phyloP scores from a whole-genome alignment of 2,888 invertebrate genomes.

The Tinea pellionella region DNA sequence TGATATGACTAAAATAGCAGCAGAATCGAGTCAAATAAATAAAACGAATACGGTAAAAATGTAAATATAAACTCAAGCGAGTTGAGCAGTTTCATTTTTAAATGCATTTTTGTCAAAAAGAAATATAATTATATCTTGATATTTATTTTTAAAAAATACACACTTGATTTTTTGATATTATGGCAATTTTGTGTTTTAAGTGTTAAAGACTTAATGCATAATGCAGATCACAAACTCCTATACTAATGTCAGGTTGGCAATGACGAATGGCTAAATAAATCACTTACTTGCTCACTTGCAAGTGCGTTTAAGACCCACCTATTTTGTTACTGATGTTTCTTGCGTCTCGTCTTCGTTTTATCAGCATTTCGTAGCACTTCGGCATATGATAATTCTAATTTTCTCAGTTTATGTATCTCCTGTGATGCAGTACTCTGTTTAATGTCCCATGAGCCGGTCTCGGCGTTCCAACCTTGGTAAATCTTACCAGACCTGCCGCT shows the following conservation, averaged over 20 bases:
- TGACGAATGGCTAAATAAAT: constrained; percentile 59
- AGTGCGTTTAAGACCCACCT: constrained; percentile 48
- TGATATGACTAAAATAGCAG: constrained; percentile 61
- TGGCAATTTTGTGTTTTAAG: constrained; percentile 51
- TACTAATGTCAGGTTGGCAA: constrained; percentile 66
- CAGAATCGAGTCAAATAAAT: constrained; percentile 39
- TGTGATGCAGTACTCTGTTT: constrained; percentile 81
- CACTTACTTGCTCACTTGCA: constrained; percentile 46
- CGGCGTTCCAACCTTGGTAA: constrained; percentile 61
- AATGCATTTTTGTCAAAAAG: constrained; percentile 14
- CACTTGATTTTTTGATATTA: constrained; percentile 29
- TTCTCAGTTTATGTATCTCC: constrained; percentile 83
- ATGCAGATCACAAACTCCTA: constrained; percentile 64
- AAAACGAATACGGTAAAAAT: constrained; percentile 1
- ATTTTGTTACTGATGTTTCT: constrained; percentile 55
- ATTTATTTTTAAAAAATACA: background rate
- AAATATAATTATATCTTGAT: too few species aligned
- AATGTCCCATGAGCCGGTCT: constrained; percentile 59
- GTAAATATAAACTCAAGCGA: constrained; percentile 22
- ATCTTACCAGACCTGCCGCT: constrained; percentile 61
- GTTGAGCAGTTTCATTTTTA: constrained; percentile 18
- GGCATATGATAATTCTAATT: constrained; percentile 86
- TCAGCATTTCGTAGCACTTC: constrained; percentile 82
- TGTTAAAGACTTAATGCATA: constrained; percentile 54
- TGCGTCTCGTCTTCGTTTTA: constrained; percentile 63